These are phyloP conservation scores for Kryptolebias marmoratus DNA, from an alignment of 2,113 vertebrate genomes.

Conservation along the genomic window DNA sequence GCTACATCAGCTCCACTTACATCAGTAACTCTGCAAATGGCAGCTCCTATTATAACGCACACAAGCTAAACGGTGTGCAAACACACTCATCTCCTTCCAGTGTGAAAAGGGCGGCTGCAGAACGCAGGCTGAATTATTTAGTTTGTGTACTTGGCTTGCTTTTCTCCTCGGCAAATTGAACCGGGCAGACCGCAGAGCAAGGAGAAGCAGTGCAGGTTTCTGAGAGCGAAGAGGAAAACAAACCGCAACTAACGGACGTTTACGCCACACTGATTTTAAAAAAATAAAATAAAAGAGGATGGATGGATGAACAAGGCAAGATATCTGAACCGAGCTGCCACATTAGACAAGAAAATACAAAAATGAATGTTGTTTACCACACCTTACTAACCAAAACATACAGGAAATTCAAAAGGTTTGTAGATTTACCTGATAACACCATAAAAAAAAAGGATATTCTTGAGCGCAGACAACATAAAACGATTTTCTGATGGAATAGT, in stretches of 20 bases:
- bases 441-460: neutral
- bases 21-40: conserved; percentile 17
- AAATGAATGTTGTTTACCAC: neutral
- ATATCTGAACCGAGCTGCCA: neutral
- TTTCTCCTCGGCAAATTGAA: conserved; percentile 47
- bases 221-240: conserved; percentile 25
- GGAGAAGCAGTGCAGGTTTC: conserved; percentile 22
- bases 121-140: conserved; percentile 72
- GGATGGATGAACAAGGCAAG: neutral
- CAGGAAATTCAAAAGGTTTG: neutral
- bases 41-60: conserved; percentile 10
- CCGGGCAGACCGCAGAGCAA: conserved; percentile 16
- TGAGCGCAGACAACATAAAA: neutral
- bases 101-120: conserved; percentile 44
- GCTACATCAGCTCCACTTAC: neutral
- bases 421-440: neutral
- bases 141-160: conserved; percentile 48
- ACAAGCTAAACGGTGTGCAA: neutral
- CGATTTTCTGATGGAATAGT: too few species aligned
- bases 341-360: neutral
- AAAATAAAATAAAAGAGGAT: neutral
- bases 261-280: neutral
- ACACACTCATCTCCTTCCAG: neutral
- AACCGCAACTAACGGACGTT: conserved; percentile 30
- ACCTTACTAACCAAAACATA: neutral